These are phyloP conservation scores for Taurulus bubalis DNA, from an alignment of 2,113 vertebrate genomes.

Conservation along the genomic window DNA sequence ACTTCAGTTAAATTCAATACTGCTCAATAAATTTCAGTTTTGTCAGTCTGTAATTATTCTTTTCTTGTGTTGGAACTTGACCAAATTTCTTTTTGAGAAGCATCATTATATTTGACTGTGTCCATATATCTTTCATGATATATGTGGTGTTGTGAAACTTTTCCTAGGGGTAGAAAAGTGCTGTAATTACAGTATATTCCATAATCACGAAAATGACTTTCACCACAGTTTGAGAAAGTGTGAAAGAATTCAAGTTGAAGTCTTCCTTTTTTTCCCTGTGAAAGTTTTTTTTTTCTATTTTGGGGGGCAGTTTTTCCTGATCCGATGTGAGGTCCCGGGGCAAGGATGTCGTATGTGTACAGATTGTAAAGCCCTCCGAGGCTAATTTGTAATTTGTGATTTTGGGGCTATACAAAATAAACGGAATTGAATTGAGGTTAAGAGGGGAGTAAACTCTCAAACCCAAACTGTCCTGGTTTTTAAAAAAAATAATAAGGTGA, in stretches of 20 bases:
- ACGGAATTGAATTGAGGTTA: not conserved
- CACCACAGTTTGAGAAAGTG: constrained; percentile 21
- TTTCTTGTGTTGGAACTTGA: not conserved
- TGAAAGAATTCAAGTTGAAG: not conserved
- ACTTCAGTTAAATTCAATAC: constrained; percentile 17
- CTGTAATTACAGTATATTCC: not conserved
- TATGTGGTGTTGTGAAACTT: not conserved
- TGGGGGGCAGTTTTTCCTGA: no score
- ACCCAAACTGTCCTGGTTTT: constrained; percentile 19
- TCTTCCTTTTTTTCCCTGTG: no score
- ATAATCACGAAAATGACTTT: constrained; percentile 3
- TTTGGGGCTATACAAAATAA: no score
- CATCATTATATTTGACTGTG: not conserved
- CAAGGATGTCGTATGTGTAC: no score
- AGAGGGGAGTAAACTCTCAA: not conserved
- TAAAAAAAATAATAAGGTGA: constrained; percentile 23
- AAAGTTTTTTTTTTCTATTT: no score
- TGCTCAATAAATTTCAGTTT: constrained; percentile 22
- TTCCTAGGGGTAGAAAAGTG: not conserved
- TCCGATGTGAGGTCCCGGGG: no score
- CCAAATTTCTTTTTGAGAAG: constrained; percentile 13
- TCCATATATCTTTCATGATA: constrained; percentile 15
- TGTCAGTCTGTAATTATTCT: constrained; percentile 39
- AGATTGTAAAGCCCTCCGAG: no score
- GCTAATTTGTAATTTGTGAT: no score